Base-by-base conservation (phyloP, 2,797 vertebrate genomes). In the Cynopterus sphinx region DNA sequence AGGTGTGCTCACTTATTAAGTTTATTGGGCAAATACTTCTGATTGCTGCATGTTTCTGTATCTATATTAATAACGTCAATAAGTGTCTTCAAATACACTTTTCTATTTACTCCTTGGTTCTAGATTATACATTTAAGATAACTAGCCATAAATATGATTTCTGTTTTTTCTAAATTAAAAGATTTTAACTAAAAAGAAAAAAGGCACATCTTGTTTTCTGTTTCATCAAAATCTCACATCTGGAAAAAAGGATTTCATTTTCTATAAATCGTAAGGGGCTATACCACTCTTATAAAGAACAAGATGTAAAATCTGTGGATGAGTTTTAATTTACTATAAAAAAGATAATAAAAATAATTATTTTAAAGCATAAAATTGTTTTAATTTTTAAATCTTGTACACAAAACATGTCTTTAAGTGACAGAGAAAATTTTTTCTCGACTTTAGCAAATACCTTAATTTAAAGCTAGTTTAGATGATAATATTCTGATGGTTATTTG, bases 181-280 rank as follows among this genome's bases (percentile, higher is more conserved):
- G 17, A 82, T 43, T 91, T 85, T 78, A 91, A 82, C 59, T 68
- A 75, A 46, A 95, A 94, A 70, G 15, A 75, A 94, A 90, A 91
- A 74, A 53, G n/a, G 13, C 39, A 28, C 0, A 33, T 74, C 93
- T 94, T 75, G 26, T 70, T 93, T 86, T 79, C 36, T 75, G 90
- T 70, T 79, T 74, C 28, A 90, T 65, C 8, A 26, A 78, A 85
- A 49, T 86, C 61, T 84, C 31, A 17, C 8, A 87, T 61, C 31
- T 89, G 49, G 51, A 61, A 59, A 46, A 91, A 92, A 93, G 10
- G 16, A 85, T 63, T 53, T 92, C 53, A 74, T 82, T 75, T 96
- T 71, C 39, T 87, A 84, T 65, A 68, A 70, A 73, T 41, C 9
- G 4, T 75, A 75, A 59, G 59, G 79, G n/a, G 31, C 4, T 94